Base-by-base conservation (phyloP, 2,888 invertebrate species). In the Prosapia bicincta region DNA sequence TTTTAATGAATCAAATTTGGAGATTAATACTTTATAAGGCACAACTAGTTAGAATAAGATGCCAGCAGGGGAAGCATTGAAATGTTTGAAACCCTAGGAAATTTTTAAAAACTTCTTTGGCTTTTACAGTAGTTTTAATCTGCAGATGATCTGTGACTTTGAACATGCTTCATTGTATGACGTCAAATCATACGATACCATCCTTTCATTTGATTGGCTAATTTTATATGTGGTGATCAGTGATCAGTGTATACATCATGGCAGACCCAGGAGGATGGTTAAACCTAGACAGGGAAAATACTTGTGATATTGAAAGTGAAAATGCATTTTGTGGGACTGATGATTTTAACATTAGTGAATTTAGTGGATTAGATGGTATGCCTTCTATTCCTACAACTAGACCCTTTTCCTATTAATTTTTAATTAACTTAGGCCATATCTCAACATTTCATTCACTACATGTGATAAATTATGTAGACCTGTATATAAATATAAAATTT, bases 321-420 rank as follows among this genome's bases (percentile, higher is more conserved):
- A 83, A 85, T 76, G 84, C 84, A 82, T 87, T 88, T 82, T 82
- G 85, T 75, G 79, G 85, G 5, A 84, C 82, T 79, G 90, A 90
- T 81, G 89, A 88, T 72, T 91, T 91, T 83, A 90, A 90, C 84
- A 86, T 91, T 32, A 88, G 89, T 79, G 92, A 92, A 82, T 87
- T 92, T 68, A 87, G 88, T 80, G 91, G 90, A 83, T 88, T 92
- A 80, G 91, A 92, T 85, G 92, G 92, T 91, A 87, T 85, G 85
- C 83, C 78, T 72, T 76, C 71, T 78, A 72, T 67, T 76, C 25
- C 23, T 76, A 78, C 25, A 25, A 76, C 30, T 30, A n/a, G n/a
- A n/a, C n/a, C n/a, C n/a, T n/a, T n/a, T n/a, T n/a, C n/a, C n/a
- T n/a, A n/a, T n/a, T n/a, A n/a, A n/a, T n/a, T n/a, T n/a, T n/a